Conservation (phyloP, 2,113 vertebrate species). For the Psettodes erumei region DNA sequence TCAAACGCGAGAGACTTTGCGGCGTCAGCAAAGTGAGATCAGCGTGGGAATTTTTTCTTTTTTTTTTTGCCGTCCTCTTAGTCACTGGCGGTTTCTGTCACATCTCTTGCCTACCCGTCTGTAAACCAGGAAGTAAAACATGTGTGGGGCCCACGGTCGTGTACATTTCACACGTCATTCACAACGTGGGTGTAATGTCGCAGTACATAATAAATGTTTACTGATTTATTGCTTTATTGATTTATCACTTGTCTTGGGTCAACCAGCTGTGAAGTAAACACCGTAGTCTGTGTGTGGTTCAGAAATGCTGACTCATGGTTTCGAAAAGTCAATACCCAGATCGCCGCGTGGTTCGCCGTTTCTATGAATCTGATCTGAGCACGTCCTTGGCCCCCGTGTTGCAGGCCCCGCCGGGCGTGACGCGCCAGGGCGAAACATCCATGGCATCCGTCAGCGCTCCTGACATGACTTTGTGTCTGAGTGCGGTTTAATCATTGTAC, state of each 20-base stretch:
- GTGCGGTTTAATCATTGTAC: constrained; percentile 63
- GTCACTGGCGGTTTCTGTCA: constrained; percentile 12
- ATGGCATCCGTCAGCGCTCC: constrained; percentile 62
- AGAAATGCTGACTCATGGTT: neutral
- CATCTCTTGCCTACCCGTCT: neutral
- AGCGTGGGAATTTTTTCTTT: constrained; percentile 7
- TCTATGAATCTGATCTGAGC: constrained; percentile 32
- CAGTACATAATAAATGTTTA: neutral
- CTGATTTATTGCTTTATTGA: constrained; percentile 13
- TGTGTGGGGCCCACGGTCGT: neutral
- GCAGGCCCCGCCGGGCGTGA: constrained; percentile 13
- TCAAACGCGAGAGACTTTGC: constrained; percentile 28
- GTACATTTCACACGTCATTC: neutral
- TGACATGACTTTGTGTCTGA: constrained; percentile 69
- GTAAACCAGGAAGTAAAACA: neutral
- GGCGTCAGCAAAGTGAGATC: constrained; percentile 29
- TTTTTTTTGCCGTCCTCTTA: neutral
- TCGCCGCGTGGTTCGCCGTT: neutral
- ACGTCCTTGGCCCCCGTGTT: constrained; percentile 17
- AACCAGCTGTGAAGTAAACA: constrained; percentile 1
- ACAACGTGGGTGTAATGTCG: neutral
- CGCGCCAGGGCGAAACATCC: constrained; percentile 47
- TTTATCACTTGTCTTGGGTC: constrained; percentile 1
- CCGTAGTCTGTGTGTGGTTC: neutral
- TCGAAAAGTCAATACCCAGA: neutral